Percentiles rank a stretch among this genome's conserved stretches.
Conservation (phyloP, 2,797 vertebrate species). For the Scarus forsteni region DNA sequence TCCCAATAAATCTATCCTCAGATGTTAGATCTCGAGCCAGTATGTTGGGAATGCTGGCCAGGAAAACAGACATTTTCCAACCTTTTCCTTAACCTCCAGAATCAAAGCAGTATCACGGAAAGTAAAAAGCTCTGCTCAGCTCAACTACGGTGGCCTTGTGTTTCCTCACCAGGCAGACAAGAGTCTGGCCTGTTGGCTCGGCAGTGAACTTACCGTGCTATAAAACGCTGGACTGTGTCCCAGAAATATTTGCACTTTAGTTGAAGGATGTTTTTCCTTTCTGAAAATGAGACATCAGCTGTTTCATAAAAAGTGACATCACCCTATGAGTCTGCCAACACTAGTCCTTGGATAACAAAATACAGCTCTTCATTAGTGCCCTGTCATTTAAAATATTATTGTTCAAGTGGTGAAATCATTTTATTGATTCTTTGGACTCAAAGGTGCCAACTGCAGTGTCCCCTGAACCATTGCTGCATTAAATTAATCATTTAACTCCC, state of each 20-base stretch:
- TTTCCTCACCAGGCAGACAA: slow-evolving; percentile 48
- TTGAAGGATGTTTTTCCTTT: slow-evolving; percentile 28
- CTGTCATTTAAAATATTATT: slow-evolving; percentile 1
- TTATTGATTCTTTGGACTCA: not conserved
- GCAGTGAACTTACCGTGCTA: slow-evolving; percentile 34
- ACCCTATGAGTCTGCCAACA: not conserved
- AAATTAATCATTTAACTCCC: not conserved
- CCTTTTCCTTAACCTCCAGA: slow-evolving; percentile 44
- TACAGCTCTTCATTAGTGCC: not conserved
- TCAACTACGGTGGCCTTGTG: slow-evolving; percentile 45
- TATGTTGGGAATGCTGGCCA: slow-evolving; percentile 42
- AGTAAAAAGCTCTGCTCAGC: slow-evolving; percentile 37
- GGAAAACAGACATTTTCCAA: slow-evolving; percentile 40
- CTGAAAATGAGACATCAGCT: slow-evolving; percentile 32
- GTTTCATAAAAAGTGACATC: slow-evolving; percentile 26
- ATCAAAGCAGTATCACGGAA: slow-evolving; percentile 40
- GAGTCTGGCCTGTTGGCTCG: slow-evolving; percentile 29
- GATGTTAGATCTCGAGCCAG: slow-evolving; percentile 55
- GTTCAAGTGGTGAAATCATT: not conserved
- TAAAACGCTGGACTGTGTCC: slow-evolving; percentile 45
- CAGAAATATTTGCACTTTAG: slow-evolving; percentile 36
- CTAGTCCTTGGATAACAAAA: not conserved
- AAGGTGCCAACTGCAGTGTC: not conserved
- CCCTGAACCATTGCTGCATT: not conserved
- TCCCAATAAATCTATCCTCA: slow-evolving; percentile 49